These are phyloP conservation scores for Drosophila macrospina DNA, from an alignment of 2,888 invertebrate genomes.

Conservation along the genomic window DNA sequence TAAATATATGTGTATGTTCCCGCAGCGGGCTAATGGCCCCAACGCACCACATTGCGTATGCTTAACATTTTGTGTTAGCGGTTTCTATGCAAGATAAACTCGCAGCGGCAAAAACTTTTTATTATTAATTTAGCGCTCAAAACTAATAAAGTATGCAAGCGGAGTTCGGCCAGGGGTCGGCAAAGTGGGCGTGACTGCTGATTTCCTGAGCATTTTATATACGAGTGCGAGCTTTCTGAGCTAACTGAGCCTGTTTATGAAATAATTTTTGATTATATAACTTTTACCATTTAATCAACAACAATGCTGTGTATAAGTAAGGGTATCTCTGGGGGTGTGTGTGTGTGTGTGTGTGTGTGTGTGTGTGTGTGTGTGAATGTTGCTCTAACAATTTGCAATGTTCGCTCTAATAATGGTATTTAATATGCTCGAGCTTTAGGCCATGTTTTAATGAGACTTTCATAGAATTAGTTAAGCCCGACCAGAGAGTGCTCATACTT, in stretches of 20 bases:
- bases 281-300: slow-evolving; percentile 59
- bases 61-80: slow-evolving; percentile 59
- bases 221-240: slow-evolving; percentile 38
- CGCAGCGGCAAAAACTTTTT: slow-evolving; percentile 61
- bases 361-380: slow-evolving; percentile 1
- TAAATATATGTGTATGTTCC: slow-evolving; percentile 9
- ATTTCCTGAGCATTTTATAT: slow-evolving; percentile 22
- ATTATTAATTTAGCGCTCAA: slow-evolving; percentile 75
- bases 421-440: slow-evolving; percentile 11
- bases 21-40: slow-evolving; percentile 45
- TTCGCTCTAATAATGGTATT: slow-evolving; percentile 15
- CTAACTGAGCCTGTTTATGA: slow-evolving; percentile 57
- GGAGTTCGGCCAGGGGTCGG: slow-evolving; percentile 8
- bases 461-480: slow-evolving; percentile 9
- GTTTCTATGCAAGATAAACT: slow-evolving; percentile 62
- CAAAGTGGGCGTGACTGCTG: neutral
- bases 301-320: slow-evolving; percentile 15
- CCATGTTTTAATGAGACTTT: slow-evolving; percentile 6
- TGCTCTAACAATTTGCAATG: slow-evolving; percentile 31
- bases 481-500: neutral
- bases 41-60: slow-evolving; percentile 63
- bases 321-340: too few relatives aligned
- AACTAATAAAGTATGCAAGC: slow-evolving; percentile 71
- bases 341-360: slow-evolving; percentile 6
- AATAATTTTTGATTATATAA: slow-evolving; percentile 71